Evolutionary conservation across 2,888 invertebrate species (phyloP), one percentile per base, ranked within the genome.

Genomic region (Tribolium freemani): DNA sequence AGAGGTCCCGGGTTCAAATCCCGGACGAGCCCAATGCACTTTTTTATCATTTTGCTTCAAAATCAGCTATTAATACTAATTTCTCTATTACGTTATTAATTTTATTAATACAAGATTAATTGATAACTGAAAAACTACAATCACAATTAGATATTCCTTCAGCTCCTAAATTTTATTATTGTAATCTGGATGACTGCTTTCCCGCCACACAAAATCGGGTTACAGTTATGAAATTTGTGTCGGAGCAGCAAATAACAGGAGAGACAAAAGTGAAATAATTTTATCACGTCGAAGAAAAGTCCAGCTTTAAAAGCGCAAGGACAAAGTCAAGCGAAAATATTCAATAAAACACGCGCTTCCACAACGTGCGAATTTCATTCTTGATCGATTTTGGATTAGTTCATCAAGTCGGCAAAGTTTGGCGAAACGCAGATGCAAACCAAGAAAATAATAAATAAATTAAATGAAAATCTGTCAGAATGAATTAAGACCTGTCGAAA

Each of bases 1-100:
- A 86, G 86, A 86, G 86, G 86, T 86, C 86, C 86, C 86, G 86
- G 70, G 85, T 86, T 86, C 85, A 85, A 86, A 85, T 86, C 86
- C 86, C 86, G 86, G 86, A 83, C 83, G 64, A 64, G 64, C 54
- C 64, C 64, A 5, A 13, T n/a, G 8, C 6, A 11, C n/a, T 38
- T 38, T 38, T 38, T 38, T 6, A 0, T 38, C n/a, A 6, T 38
- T 26, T 26, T 26, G 26, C 8, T 38, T 38, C 8, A 38, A 8
- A 38, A 2, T n/a, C 3, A 38, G 1, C 0, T 1, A 38, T n/a
- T 5, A 26, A 2, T 26, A 3, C 3, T 3, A 26, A 3, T 26
- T 26, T 26, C 4, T 26, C 26, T 5, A 26, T 56, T 38, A 10
- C 30, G n/a, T 30, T 21, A 45, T 2, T 45, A 45, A 45, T 11